Base-by-base conservation (phyloP, 1,140 invertebrate genomes). In the Oncopeltus fasciatus region DNA sequence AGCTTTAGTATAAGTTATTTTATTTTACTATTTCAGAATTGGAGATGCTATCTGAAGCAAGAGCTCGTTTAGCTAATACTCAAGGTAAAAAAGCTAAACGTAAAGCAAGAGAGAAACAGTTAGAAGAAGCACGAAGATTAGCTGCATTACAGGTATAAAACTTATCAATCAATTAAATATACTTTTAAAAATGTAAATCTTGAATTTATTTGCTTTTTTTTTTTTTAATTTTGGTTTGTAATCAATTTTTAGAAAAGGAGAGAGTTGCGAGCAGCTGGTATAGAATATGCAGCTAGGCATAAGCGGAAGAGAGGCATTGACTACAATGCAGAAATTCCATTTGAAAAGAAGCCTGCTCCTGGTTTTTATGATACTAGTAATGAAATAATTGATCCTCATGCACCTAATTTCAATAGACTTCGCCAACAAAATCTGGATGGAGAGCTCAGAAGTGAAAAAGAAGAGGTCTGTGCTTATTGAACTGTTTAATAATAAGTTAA, bases 41-140 rank as follows among this genome's bases (percentile, higher is more conserved):
- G 70, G 96, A 99, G 76, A 99, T 99, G 96, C 75, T 99, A 44
- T 98, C 95, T 0, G 97, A 99, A 77, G 97, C 97, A 2, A 79
- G 97, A 69, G 97, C 97, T 51, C 83, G 97, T 71, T 77, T 99
- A 24, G 97, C 97, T 1, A 99, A 99, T 73, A 99, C 97, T 1
- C 96, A 99, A 72, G 97, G 97, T 28, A 99, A 99, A 73, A 99
- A 99, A 72, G 96, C 96, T 0, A 99, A 99, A 72, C 79, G 97
- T 29, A 99, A 99, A 77, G 97, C 96, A 0, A 79, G 96, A 59
- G 97, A 99, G 74, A 98, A 98, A 71, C 97, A 99, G 73, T 75
- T 99, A 58, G 95, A 98, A 74, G 96, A 99, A 77, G 97, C 97
- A 1, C 81, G 96, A 51, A 78, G 97, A 51, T 77, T 99, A 26